phyloP scores from a whole-genome alignment of 2,888 invertebrate genomes.

The Coronaproctus castanopsis region DNA sequence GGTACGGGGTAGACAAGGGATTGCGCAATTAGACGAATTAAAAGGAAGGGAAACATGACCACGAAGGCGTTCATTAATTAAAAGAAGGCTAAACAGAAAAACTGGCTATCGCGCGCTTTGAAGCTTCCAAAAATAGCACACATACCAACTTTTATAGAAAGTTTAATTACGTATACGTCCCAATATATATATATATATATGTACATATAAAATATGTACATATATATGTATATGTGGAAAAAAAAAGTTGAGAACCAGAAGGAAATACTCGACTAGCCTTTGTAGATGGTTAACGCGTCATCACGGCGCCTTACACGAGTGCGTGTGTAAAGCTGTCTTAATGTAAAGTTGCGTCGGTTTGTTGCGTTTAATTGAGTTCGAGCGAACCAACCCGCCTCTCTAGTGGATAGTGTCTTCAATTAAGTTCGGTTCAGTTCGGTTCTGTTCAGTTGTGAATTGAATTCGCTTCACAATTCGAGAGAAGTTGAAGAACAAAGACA shows the following conservation, averaged over 20 bases:
- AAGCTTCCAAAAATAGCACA: too few species aligned
- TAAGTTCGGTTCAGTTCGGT: background rate
- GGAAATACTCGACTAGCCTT: background rate
- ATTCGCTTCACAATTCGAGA: too few species aligned
- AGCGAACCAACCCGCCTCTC: background rate
- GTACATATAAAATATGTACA: too few species aligned
- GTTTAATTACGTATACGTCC: too few species aligned
- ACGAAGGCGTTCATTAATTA: conserved; percentile 12
- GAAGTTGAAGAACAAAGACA: too few species aligned
- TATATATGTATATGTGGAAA: too few species aligned
- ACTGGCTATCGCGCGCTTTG: too few species aligned
- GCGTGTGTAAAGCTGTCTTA: background rate
- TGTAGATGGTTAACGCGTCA: background rate
- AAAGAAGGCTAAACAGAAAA: conserved; percentile 7
- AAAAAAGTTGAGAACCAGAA: background rate
- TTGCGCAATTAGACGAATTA: conserved; percentile 10
- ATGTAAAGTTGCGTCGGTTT: background rate
- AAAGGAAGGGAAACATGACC: conserved; percentile 4
- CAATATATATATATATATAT: too few species aligned
- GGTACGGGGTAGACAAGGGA: too few species aligned
- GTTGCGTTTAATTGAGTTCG: background rate
- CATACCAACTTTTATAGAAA: too few species aligned
- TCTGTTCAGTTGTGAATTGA: too few species aligned
- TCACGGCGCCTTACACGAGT: background rate
- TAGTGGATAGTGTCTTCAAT: background rate